phyloP scores from a whole-genome alignment of 2,888 invertebrate species.

The Acronicta alni region DNA sequence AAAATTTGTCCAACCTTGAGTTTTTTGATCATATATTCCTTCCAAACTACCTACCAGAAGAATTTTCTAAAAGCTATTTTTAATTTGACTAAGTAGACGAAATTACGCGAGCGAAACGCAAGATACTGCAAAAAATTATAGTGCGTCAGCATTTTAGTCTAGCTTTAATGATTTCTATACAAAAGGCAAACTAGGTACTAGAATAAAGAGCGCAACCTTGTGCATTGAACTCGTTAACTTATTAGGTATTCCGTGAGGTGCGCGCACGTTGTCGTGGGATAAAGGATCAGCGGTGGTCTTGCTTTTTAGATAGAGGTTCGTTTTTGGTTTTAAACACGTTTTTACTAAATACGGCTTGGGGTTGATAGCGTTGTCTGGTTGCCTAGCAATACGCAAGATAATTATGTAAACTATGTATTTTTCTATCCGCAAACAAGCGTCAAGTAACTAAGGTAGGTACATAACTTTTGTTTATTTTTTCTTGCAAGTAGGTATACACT shows the following conservation, averaged over 20 bases:
- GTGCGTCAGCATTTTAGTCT: neutral
- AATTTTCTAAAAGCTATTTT: conserved; percentile 39
- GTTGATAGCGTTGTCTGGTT: too few species aligned
- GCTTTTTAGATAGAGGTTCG: conserved; percentile 19
- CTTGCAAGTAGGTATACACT: too few species aligned
- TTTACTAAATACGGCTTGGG: conserved; percentile 9
- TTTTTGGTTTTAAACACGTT: conserved; percentile 30
- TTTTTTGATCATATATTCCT: conserved; percentile 28
- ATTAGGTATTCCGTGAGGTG: conserved; percentile 62
- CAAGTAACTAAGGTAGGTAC: too few species aligned
- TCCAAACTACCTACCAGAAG: conserved; percentile 15
- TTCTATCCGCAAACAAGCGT: too few species aligned
- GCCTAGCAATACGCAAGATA: too few species aligned
- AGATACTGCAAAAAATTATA: conserved; percentile 35
- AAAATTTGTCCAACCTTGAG: conserved; percentile 14
- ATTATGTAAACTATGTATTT: too few species aligned
- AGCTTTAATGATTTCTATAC: conserved; percentile 19
- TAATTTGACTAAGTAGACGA: conserved; percentile 20
- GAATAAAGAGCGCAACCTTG: conserved; percentile 54
- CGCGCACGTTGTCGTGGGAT: conserved; percentile 66
- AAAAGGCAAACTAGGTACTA: conserved; percentile 31
- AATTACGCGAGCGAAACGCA: conserved; percentile 8
- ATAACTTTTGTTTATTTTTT: too few species aligned
- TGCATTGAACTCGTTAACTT: conserved; percentile 67
- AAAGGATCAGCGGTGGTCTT: conserved; percentile 61